phyloP scores from a whole-genome alignment of 2,797 vertebrate species.

The Etheostoma perlongum region DNA sequence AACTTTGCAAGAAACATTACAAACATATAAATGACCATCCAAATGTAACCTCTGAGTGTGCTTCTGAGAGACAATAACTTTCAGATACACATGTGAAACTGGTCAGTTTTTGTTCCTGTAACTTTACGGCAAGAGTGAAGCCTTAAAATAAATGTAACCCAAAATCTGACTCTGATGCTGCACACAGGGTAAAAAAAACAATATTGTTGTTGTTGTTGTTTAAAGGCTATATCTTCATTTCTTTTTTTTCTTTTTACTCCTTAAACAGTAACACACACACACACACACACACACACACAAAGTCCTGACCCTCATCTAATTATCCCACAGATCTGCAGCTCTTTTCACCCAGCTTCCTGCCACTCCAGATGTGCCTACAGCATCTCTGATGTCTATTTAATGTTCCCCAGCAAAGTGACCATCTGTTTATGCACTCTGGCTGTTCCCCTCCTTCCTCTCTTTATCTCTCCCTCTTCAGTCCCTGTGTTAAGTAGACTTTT shows the following conservation, averaged over 20 bases:
- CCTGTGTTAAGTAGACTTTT: slow-evolving; percentile 38
- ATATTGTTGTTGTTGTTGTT: background rate
- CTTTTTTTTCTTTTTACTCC: slow-evolving; percentile 10
- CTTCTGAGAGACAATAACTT: background rate
- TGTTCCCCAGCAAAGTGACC: slow-evolving; percentile 74
- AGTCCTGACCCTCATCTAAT: slow-evolving; percentile 62
- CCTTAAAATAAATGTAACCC: slow-evolving; percentile 5
- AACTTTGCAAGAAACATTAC: background rate
- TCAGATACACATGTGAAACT: background rate
- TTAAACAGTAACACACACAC: background rate
- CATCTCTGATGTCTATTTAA: slow-evolving; percentile 82
- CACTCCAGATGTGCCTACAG: slow-evolving; percentile 79
- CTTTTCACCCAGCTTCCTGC: slow-evolving; percentile 71
- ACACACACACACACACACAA: slow-evolving; percentile 15
- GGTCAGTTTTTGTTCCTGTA: background rate
- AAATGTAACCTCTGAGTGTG: background rate
- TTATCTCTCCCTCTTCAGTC: slow-evolving; percentile 28
- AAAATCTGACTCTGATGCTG: background rate
- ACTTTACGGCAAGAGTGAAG: slow-evolving; percentile 11
- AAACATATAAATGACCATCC: background rate
- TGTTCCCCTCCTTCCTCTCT: slow-evolving; percentile 24
- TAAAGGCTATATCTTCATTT: slow-evolving; percentile 20
- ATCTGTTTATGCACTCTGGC: slow-evolving; percentile 75
- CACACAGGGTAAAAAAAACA: slow-evolving; percentile 2
- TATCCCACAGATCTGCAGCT: slow-evolving; percentile 73